Evolutionary conservation across 2,113 vertebrate genomes (phyloP).

Genomic region (Pimephales promelas): DNA sequence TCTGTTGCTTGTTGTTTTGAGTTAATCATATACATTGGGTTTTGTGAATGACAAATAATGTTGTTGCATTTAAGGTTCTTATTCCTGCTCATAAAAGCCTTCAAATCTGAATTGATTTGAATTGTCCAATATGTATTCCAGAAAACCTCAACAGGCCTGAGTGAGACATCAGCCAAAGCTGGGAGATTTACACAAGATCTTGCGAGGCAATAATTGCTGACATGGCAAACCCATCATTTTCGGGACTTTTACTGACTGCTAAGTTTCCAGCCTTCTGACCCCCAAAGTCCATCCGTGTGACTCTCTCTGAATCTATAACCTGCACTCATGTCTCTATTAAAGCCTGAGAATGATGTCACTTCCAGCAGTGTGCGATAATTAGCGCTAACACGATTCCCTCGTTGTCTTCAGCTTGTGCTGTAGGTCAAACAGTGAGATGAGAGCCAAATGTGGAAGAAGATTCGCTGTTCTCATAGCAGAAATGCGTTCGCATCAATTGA

Average conservation of each 20-base stretch:
- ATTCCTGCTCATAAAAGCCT: neutral
- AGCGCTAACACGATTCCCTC: neutral
- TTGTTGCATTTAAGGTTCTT: neutral
- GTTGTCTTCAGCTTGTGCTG: neutral
- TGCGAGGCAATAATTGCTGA: constrained; percentile 9
- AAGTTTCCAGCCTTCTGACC: constrained; percentile 36
- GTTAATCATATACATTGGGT: neutral
- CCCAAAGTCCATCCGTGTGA: constrained; percentile 15
- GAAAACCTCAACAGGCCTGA: neutral
- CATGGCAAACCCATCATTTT: constrained; percentile 50
- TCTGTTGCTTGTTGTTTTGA: neutral
- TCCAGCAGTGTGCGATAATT: constrained; percentile 8
- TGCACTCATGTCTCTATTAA: constrained; percentile 46
- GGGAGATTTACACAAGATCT: neutral
- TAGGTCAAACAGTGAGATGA: constrained; percentile 18
- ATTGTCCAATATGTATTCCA: neutral
- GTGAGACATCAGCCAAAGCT: constrained; percentile 22
- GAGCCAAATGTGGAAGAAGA: neutral
- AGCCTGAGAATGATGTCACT: constrained; percentile 25
- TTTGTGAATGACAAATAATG: neutral
- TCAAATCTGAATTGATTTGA: neutral
- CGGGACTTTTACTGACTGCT: constrained; percentile 23
- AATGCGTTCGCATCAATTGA: neutral
- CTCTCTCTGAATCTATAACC: constrained; percentile 30
- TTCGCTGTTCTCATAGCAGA: neutral